These are phyloP conservation scores for Peromyscus leucopus DNA, from an alignment of 2,113 vertebrate species.

Conservation along the genomic window DNA sequence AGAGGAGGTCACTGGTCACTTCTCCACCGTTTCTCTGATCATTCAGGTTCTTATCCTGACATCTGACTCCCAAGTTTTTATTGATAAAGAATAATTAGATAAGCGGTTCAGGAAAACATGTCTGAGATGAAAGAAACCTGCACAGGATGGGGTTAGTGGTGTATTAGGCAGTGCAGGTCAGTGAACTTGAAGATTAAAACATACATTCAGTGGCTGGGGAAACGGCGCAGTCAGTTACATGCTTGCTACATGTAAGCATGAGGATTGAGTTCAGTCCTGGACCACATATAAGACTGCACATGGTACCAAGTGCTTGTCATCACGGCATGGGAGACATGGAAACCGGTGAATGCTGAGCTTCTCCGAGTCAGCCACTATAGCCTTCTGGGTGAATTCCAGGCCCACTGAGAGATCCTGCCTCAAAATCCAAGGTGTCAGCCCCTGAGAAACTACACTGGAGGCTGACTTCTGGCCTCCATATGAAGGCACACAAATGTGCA, in stretches of 20 bases:
- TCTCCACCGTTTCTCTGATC: not conserved
- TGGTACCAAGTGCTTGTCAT: not conserved
- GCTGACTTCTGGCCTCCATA: not conserved
- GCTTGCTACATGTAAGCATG: not conserved
- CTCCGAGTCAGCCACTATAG: not conserved
- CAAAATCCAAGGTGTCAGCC: not conserved
- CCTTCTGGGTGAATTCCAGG: not conserved
- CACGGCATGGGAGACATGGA: not conserved
- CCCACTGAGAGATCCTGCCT: not conserved
- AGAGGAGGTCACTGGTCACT: not conserved
- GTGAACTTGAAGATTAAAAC: conserved; percentile 25
- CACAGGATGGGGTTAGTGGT: not conserved
- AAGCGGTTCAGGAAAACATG: not conserved
- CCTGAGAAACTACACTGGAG: not conserved
- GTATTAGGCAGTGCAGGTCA: not conserved
- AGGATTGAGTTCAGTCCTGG: not conserved
- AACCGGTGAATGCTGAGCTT: too few species aligned
- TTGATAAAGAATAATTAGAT: not conserved
- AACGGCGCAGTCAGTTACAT: not conserved
- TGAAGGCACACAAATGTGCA: not conserved
- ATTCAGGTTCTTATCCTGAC: not conserved
- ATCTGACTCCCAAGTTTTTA: not conserved
- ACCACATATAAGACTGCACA: not conserved
- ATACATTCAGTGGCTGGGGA: not conserved
- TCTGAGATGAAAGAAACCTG: not conserved